A percentile compares a stretch with the other conserved stretches of the same genome.
phyloP scores from a whole-genome alignment of 2,888 invertebrate species.

The Selenia dentaria region DNA sequence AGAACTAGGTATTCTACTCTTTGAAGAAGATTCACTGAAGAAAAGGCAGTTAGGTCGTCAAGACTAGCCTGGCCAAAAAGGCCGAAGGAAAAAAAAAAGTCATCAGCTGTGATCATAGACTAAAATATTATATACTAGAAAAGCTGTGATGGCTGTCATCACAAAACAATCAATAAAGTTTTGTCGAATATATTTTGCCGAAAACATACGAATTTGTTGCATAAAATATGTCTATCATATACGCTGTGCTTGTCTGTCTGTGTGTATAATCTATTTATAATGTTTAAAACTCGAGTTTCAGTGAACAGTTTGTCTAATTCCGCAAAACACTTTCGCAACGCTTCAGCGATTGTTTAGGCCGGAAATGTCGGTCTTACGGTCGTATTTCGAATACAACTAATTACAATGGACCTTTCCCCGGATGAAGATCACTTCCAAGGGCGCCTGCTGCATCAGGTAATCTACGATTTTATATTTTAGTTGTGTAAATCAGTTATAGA shows the following conservation, averaged over 20 bases:
- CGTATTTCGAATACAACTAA: slow-evolving; percentile 41
- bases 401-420: slow-evolving; percentile 88
- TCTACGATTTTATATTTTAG: neutral
- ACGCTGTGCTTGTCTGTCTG: too few species aligned
- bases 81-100: too few species aligned
- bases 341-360: slow-evolving; percentile 57
- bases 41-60: too few species aligned
- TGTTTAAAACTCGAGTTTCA: slow-evolving; percentile 7
- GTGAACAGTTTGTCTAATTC: slow-evolving; percentile 12
- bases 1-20: too few species aligned
- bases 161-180: slow-evolving; percentile 16
- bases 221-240: neutral
- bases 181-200: neutral
- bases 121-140: too few species aligned
- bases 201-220: neutral
- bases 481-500: neutral
- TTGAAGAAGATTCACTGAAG: too few species aligned
- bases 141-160: slow-evolving; percentile 7
- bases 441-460: slow-evolving; percentile 90
- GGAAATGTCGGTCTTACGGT: slow-evolving; percentile 58
- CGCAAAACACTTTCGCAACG: slow-evolving; percentile 52
- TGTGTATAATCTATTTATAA: neutral
- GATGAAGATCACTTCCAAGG: slow-evolving; percentile 93
- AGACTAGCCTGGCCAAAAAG: too few species aligned
- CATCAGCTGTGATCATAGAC: too few species aligned